Percentiles rank a stretch among this genome's conserved stretches.
These are phyloP conservation scores for Piprites chloris DNA, from an alignment of 2,113 vertebrate genomes.

Conservation along the genomic window DNA sequence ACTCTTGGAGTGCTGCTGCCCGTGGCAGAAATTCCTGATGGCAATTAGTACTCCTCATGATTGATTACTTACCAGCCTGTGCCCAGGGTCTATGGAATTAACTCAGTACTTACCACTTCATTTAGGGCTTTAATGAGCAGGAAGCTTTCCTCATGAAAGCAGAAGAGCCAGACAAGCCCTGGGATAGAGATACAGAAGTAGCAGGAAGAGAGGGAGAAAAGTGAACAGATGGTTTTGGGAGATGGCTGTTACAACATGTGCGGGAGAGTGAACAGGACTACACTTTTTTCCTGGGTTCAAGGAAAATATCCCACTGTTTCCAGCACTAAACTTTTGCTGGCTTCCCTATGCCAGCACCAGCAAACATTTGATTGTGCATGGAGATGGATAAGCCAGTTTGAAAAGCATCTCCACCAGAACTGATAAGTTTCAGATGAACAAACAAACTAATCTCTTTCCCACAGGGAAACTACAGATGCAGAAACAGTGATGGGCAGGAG, in stretches of 20 bases:
- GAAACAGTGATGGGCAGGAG: neutral
- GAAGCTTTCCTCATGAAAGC: constrained; percentile 69
- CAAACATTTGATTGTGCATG: neutral
- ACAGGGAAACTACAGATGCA: neutral
- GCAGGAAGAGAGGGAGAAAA: neutral
- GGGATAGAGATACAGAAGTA: constrained; percentile 22
- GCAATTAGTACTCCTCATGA: neutral
- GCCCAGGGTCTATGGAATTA: neutral
- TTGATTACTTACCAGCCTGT: neutral
- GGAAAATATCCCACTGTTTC: neutral
- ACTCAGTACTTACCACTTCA: constrained; percentile 72
- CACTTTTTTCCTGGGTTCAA: neutral
- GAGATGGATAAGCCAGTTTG: neutral
- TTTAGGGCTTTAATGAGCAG: constrained; percentile 79
- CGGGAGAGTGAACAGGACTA: neutral
- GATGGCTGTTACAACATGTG: neutral
- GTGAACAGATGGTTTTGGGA: neutral
- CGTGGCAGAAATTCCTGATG: neutral
- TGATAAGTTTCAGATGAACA: neutral
- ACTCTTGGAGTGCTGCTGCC: neutral
- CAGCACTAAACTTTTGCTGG: neutral
- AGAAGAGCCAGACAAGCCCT: constrained; percentile 83
- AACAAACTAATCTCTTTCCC: neutral
- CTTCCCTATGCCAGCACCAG: neutral
- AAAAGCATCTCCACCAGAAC: neutral